These are phyloP conservation scores for Goniozus legneri DNA, from an alignment of 1,140 invertebrate genomes.

Conservation along the genomic window DNA sequence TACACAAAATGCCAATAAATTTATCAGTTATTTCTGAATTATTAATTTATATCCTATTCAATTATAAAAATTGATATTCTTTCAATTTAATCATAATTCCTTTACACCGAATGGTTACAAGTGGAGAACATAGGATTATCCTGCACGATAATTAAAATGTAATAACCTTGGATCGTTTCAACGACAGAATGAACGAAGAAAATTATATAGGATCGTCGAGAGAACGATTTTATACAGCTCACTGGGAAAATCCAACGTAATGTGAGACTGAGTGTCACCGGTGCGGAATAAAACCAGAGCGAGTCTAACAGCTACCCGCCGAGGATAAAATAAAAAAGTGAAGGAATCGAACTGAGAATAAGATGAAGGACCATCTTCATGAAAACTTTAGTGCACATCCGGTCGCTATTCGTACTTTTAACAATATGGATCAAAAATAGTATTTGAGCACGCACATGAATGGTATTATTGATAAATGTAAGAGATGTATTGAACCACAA, in stretches of 20 bases:
- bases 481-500: too few species aligned
- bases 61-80: too few species aligned
- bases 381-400: constrained; percentile 27
- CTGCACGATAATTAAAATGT: constrained; percentile 26
- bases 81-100: too few species aligned
- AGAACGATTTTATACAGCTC: constrained; percentile 25
- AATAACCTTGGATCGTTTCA: constrained; percentile 24
- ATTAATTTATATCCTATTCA: too few species aligned
- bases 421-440: constrained; percentile 14
- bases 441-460: not conserved
- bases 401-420: constrained; percentile 25
- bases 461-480: too few species aligned
- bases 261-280: constrained; percentile 10
- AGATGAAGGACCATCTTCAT: constrained; percentile 17
- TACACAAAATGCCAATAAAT: too few species aligned
- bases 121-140: too few species aligned
- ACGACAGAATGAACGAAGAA: constrained; percentile 8
- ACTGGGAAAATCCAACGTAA: constrained; percentile 23
- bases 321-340: constrained; percentile 19
- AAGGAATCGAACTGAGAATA: too few species aligned
- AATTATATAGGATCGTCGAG: constrained; percentile 21
- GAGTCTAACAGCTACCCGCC: constrained; percentile 22
- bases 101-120: too few species aligned
- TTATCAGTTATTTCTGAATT: too few species aligned
- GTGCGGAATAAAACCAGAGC: constrained; percentile 24